Evolutionary conservation across 2,797 vertebrate genomes (phyloP), one percentile per base, ranked within the genome.

Genomic region (Morelia viridis): DNA sequence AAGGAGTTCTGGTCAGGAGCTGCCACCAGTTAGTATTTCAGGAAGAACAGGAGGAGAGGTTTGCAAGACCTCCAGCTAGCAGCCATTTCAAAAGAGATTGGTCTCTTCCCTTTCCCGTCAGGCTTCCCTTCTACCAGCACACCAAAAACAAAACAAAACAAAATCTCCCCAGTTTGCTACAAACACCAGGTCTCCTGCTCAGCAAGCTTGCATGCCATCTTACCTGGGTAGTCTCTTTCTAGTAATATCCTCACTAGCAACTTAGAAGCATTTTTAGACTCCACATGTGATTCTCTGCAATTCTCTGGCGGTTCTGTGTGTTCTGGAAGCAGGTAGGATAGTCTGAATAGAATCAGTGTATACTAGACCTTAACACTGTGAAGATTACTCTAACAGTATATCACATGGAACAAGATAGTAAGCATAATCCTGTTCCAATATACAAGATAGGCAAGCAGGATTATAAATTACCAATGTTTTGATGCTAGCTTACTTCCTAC

Each of bases 1-100:
- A 88, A 95, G 68, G 17, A 83, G 95, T 93, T 96, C 94, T 96
- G 97, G 97, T 96, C 93, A 95, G 94, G 97, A 96, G 95, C 91
- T 96, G 94, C 88, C 96, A 97, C 97, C 96, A 96, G 97, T 97
- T 97, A 95, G 95, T 94, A 94, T 96, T 97, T 97, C 97, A 95
- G 94, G 94, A 96, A 96, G 96, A 94, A 96, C 96, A 96, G 95
- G 96, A 97, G 96, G 96, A 96, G 92, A 56, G 95, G 93, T 95
- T 95, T 97, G 94, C 95, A 95, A 95, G 93, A 94, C 95, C 92
- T 97, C 96, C 97, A 97, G 96, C 97, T 97, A 97, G 96, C 96
- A 94, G 80, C 93, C 85, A 92, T 93, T 95, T 96, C 95, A 94
- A 92, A 94, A 96, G 95, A 97, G 95, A 97, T 98, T 96, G 97